phyloP scores from a whole-genome alignment of 2,888 invertebrate species.

The Apamea anceps region DNA sequence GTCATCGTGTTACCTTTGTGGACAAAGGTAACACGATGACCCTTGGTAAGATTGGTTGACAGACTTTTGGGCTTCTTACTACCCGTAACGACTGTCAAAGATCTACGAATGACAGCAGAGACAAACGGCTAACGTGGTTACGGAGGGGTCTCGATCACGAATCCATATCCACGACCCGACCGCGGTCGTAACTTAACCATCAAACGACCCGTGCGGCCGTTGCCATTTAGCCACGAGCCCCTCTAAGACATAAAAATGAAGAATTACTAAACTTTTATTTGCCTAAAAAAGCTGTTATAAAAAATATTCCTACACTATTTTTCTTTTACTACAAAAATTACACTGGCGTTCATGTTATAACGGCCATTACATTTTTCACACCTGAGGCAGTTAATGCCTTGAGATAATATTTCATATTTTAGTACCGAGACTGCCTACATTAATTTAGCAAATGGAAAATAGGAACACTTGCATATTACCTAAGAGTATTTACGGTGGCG shows the following conservation, averaged over 20 bases:
- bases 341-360: conserved; percentile 44
- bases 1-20: too few relatives aligned
- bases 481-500: conserved; percentile 24
- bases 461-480: conserved; percentile 31
- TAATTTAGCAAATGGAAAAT: conserved; percentile 51
- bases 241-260: not conserved
- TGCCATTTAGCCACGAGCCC: not conserved
- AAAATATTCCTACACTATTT: conserved; percentile 15
- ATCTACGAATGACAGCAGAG: too few relatives aligned
- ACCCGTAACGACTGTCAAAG: too few relatives aligned
- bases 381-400: conserved; percentile 52
- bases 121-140: not conserved
- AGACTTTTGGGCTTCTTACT: too few relatives aligned
- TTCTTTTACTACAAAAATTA: conserved; percentile 46
- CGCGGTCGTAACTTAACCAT: not conserved
- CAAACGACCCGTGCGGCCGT: not conserved
- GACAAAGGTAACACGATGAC: too few relatives aligned
- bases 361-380: conserved; percentile 54
- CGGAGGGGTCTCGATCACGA: not conserved
- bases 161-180: not conserved
- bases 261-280: not conserved
- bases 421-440: conserved; percentile 39
- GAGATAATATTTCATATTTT: conserved; percentile 56
- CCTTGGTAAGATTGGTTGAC: too few relatives aligned
- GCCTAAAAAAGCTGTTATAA: not conserved